These are phyloP conservation scores for Pelecanoides urinatrix DNA, from an alignment of 2,113 vertebrate genomes.

Conservation along the genomic window DNA sequence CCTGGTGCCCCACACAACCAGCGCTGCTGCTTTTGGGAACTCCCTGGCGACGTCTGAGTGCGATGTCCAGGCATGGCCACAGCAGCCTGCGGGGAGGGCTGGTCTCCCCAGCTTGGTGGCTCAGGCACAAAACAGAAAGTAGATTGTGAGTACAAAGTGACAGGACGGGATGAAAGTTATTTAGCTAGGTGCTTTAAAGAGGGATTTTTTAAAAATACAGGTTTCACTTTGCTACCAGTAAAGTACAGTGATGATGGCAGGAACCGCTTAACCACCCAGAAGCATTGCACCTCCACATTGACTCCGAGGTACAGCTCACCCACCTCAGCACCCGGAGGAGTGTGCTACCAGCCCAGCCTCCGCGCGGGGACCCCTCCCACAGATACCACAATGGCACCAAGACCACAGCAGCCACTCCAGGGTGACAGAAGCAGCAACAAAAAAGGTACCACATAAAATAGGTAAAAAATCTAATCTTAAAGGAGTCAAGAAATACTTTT, in stretches of 20 bases:
- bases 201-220: neutral
- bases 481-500: neutral
- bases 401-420: neutral
- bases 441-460: neutral
- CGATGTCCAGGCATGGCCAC: neutral
- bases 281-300: neutral
- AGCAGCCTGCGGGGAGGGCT: neutral
- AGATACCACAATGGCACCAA: accelerated
- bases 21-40: neutral
- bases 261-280: neutral
- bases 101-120: neutral
- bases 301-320: neutral
- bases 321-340: neutral
- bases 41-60: neutral
- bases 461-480: neutral
- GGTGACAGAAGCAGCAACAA: neutral
- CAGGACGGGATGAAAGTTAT: neutral
- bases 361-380: neutral
- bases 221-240: neutral
- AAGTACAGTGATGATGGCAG: neutral
- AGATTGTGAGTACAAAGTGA: neutral
- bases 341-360: accelerated
- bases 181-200: neutral
- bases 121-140: neutral
- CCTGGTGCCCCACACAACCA: neutral